Evolutionary conservation across 2,888 invertebrate species (phyloP).

Genomic region (Atrina japonica): DNA sequence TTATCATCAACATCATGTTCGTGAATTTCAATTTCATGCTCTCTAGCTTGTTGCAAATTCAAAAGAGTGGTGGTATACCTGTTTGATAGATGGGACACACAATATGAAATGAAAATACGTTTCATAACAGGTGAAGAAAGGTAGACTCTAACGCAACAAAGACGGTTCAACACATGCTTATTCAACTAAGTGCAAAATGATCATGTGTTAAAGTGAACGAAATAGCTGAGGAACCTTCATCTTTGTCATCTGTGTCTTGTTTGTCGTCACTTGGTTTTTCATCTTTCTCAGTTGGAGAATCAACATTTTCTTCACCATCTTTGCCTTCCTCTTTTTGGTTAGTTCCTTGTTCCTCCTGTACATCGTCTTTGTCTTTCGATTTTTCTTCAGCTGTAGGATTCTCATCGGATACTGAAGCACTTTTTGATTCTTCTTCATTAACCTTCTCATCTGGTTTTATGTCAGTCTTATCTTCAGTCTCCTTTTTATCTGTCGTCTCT

Average conservation of each 20-base stretch:
- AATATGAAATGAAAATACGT: no score
- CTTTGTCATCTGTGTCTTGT: conserved; percentile 10
- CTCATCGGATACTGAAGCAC: not conserved
- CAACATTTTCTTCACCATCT: conserved; percentile 12
- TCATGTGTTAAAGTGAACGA: no score
- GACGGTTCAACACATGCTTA: no score
- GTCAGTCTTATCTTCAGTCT: conserved; percentile 9
- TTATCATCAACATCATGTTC: no score
- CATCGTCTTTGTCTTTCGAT: not conserved
- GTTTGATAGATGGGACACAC: no score
- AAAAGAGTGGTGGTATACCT: no score
- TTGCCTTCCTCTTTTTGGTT: conserved; percentile 29
- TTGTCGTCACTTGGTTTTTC: not conserved
- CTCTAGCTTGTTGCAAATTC: no score
- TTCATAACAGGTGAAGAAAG: no score
- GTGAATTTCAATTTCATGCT: no score
- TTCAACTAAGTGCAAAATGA: no score
- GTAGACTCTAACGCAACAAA: no score
- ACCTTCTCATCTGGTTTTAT: not conserved
- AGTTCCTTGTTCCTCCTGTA: conserved; percentile 22
- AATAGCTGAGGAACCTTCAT: conserved; percentile 18
- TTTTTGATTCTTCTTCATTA: conserved; percentile 11
- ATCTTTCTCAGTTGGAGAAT: not conserved
- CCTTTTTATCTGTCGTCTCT: conserved; percentile 1
- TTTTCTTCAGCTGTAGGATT: not conserved